Percentiles rank a stretch among this genome's conserved stretches.
These are phyloP conservation scores for Myanophis thanlyinensis DNA, from an alignment of 2,113 vertebrate species.

Conservation along the genomic window DNA sequence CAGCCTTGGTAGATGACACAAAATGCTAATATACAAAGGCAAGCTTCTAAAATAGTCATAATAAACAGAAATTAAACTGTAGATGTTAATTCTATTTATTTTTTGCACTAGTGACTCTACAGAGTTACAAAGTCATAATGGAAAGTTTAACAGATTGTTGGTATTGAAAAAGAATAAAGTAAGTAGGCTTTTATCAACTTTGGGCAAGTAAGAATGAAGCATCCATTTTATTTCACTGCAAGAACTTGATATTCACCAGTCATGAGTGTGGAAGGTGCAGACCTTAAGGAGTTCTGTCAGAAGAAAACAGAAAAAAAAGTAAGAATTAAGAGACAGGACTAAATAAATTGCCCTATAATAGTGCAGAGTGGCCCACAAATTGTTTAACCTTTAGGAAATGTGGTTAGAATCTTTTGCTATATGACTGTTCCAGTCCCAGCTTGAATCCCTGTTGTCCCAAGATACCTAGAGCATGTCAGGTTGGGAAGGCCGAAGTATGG, in stretches of 20 bases:
- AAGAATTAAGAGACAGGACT: background rate
- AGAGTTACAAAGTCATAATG: background rate
- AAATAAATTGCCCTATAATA: background rate
- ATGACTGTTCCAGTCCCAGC: background rate
- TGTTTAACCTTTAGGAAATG: background rate
- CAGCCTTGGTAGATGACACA: background rate
- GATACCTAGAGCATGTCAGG: background rate
- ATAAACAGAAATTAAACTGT: slow-evolving; percentile 16
- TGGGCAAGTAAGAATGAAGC: background rate
- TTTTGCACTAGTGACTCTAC: slow-evolving; percentile 1
- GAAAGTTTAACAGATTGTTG: background rate
- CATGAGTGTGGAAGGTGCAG: slow-evolving; percentile 71
- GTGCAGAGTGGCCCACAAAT: background rate
- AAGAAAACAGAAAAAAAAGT: background rate
- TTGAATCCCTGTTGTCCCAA: background rate
- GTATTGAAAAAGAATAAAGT: background rate
- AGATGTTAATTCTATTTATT: slow-evolving; percentile 46
- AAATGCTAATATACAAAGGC: background rate
- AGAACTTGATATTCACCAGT: background rate
- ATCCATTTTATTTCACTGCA: background rate
- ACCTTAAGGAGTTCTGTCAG: slow-evolving; percentile 75
- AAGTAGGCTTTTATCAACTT: background rate
- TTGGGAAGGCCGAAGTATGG: background rate
- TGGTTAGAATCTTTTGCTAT: background rate
- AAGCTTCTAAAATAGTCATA: background rate